Base-by-base conservation (phyloP, 2,113 vertebrate species). In the Dipodomys ordii region DNA sequence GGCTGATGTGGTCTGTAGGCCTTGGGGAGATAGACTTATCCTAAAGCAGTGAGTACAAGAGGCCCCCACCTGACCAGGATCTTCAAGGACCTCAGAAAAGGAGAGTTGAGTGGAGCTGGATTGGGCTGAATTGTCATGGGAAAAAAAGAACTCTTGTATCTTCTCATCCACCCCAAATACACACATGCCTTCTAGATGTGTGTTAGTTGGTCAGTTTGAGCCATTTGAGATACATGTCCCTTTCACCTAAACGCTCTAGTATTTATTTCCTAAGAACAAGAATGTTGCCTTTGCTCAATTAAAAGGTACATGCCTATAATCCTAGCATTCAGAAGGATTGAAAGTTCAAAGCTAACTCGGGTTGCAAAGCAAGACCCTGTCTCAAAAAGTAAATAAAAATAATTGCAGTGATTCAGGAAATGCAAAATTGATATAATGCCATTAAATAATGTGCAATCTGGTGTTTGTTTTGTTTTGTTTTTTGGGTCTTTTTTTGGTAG, bases 401-500 rank as follows among this genome's bases (percentile, higher is more conserved):
- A 57, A 68, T 16, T 64, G 57, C 46, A 87, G 49, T 67, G 79
- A 96, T 73, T 91, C 71, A 82, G 81, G 30, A 72, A 91, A 85
- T 62, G 62, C 93, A 67, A 81, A 22, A 69, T 6, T 69, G 49
- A 68, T 20, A 68, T 65, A 72, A 67, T 81, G 39, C 35, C 77
- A 53, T 81, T 67, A 67, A 84, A 73, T 94, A 83, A 74, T 83
- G 82, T 60, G 4, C 0, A 83, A 81, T 72, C n/a, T 76, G 3
- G 53, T 93, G 84, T 90, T 64, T 88, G 57, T 81, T 94, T 87
- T 88, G 57, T 81, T 94, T 87, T 39, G 39, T 39, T 39, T 39
- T 39, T 39, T 39, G 39, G 39, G 39, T 39, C 39, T 39, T 39
- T 39, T 39, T 39, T 39, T 39, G 39, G 39, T 39, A 4, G 0